phyloP scores from a whole-genome alignment of 2,888 invertebrate species.

The Itoplectis maculator region DNA sequence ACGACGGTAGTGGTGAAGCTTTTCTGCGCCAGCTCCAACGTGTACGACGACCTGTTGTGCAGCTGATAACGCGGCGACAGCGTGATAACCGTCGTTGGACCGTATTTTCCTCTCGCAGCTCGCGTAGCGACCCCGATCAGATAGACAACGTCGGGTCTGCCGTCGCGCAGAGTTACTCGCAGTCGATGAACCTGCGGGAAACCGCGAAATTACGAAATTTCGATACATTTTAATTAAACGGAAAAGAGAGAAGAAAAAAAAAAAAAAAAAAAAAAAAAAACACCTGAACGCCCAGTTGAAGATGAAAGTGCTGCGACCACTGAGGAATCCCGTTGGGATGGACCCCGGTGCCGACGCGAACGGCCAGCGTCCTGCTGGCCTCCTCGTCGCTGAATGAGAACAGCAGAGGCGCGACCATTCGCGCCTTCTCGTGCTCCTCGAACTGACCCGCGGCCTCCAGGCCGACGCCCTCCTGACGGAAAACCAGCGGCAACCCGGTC shows the following conservation, averaged over 20 bases:
- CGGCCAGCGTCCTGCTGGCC: conserved; percentile 91
- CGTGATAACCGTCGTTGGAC: conserved; percentile 96
- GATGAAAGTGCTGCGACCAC: conserved; percentile 95
- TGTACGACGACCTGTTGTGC: conserved; percentile 92
- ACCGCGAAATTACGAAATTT: no score
- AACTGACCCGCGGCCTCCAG: conserved; percentile 95
- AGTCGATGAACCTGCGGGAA: conserved; percentile 84
- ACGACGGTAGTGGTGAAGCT: conserved; percentile 92
- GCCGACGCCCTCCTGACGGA: conserved; percentile 94
- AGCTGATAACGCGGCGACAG: conserved; percentile 97
- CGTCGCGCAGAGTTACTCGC: conserved; percentile 87
- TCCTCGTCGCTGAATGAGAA: conserved; percentile 97
- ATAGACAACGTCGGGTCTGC: conserved; percentile 90
- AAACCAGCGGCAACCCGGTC: conserved; percentile 97
- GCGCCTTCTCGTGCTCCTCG: conserved; percentile 96
- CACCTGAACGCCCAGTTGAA: conserved; percentile 92
- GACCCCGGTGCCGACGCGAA: conserved; percentile 91
- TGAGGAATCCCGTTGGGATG: conserved; percentile 86
- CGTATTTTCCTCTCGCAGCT: conserved; percentile 94
- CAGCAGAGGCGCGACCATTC: conserved; percentile 96
- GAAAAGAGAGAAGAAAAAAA: no score
- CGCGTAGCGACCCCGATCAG: conserved; percentile 96
- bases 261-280: neutral
- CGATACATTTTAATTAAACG: no score
- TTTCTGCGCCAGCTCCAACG: conserved; percentile 95